Evolutionary conservation across 2,797 vertebrate species (phyloP).

Genomic region (Onychomys torridus): DNA sequence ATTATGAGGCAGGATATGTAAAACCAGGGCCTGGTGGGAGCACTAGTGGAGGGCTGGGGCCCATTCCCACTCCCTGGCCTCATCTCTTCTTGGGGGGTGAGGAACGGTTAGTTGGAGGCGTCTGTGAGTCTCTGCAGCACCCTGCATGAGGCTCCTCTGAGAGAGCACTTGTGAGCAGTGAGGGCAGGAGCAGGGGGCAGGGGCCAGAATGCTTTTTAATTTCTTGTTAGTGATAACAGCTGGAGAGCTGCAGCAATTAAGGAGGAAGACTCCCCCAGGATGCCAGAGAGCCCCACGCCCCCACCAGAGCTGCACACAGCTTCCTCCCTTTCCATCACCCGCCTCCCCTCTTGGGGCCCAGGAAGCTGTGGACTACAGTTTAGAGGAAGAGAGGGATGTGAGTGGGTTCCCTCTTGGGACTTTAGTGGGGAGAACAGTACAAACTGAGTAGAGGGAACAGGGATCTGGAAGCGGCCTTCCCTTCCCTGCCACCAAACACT

Average conservation of each 20-base stretch:
- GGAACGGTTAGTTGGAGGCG: neutral
- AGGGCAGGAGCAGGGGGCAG: constrained; percentile 70
- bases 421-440: neutral
- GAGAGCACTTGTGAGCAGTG: constrained; percentile 66
- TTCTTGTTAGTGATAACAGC: constrained; percentile 88
- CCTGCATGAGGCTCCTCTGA: constrained; percentile 39
- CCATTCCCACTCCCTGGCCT: neutral
- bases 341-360: constrained; percentile 53
- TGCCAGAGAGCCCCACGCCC: constrained; percentile 70
- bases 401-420: neutral
- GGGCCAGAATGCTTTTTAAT: constrained; percentile 89
- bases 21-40: neutral
- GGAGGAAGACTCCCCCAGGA: constrained; percentile 88
- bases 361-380: constrained; percentile 79
- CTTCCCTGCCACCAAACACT: neutral
- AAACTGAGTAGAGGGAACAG: neutral
- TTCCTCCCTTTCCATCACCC: constrained; percentile 53
- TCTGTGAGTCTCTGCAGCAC: neutral
- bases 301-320: neutral
- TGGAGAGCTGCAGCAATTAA: constrained; percentile 89
- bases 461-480: neutral
- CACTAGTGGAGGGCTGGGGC: neutral
- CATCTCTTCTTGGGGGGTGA: neutral
- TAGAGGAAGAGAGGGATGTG: constrained; percentile 65
- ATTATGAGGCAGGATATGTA: constrained; percentile 57